Conservation (phyloP, 2,113 vertebrate genomes). For the Tinamus guttatus region DNA sequence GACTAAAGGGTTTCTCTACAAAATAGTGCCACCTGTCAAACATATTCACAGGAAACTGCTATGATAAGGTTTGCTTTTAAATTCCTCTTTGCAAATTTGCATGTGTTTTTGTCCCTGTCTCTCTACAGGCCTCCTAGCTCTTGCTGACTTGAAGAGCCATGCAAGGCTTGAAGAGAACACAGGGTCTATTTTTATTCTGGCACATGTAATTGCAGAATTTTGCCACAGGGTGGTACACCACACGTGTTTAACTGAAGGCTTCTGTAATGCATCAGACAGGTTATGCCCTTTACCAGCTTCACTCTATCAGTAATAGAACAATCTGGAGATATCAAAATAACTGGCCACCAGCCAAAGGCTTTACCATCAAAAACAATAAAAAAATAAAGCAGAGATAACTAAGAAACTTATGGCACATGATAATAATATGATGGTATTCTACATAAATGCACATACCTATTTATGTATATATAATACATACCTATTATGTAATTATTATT, state of each 20-base stretch:
- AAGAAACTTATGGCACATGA: not conserved
- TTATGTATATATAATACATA: too few species aligned
- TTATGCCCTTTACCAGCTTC: conserved; percentile 75
- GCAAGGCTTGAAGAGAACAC: not conserved
- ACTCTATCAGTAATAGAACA: conserved; percentile 76
- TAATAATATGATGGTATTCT: not conserved
- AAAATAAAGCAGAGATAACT: not conserved
- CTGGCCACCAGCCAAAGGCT: conserved; percentile 67
- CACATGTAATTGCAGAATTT: conserved; percentile 84
- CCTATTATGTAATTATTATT: too few species aligned
- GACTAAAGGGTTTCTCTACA: not conserved
- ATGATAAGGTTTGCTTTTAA: conserved; percentile 8
- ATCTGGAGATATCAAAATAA: conserved; percentile 80
- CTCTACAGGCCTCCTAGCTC: conserved; percentile 1
- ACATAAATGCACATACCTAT: accelerated
- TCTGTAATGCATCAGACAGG: conserved; percentile 77
- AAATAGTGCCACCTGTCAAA: not conserved
- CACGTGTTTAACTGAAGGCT: conserved; percentile 82
- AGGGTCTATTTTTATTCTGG: conserved; percentile 14
- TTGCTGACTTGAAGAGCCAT: not conserved
- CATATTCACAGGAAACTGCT: not conserved
- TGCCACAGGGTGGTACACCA: conserved; percentile 93
- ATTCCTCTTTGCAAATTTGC: conserved; percentile 28
- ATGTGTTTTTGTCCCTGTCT: not conserved
- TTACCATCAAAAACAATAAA: not conserved